Base-by-base conservation (phyloP, 2,888 invertebrate species). In the Meliscaeva auricollis region DNA sequence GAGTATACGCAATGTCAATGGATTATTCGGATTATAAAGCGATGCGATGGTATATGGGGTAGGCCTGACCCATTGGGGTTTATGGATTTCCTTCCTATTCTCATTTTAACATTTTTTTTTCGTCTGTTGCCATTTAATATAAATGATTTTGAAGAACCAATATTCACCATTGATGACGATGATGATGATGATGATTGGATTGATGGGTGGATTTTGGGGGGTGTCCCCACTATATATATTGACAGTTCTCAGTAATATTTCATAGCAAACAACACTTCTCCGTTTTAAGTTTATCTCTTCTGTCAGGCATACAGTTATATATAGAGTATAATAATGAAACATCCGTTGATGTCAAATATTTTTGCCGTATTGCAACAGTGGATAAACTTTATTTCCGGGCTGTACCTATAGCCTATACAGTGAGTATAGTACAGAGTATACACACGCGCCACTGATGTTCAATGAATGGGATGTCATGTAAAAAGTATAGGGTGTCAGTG, bases 61-160 rank as follows among this genome's bases (percentile, higher is more conserved):
- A n/a, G 52, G 75, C 48, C 13, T 20, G 20, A 22, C n/a, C n/a
- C 20, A 75, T 66, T 58, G 75, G 75, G 66, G 46, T 68, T 80
- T 84, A 80, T 84, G 72, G 48, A 80, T 72, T 66, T 80, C 58
- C 79, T 66, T 70, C 79, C 79, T 80, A 75, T 75, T 80, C 79
- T 83, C 69, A 64, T 79, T 44, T 60, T 41, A 58, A 6, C 7
- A 13, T 41, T 64, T 26, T 46, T 41, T 41, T 11, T 64, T 17
- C n/a, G n/a, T 58, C 13, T 66, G 15, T 26, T 68, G 66, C 35
- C 46, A 74, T 78, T 83, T 56, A 74, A 74, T 74, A 78, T 83
- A 83, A 78, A 83, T 70, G 52, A 75, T 72, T 75, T 84, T 75
- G 78, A 78, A 78, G 62, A 58, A n/a, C 74, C 66, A 50, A 54